Percentiles rank a stretch among this genome's conserved stretches.
Conservation (phyloP, 2,888 invertebrate species). For the Magallana nippona region DNA sequence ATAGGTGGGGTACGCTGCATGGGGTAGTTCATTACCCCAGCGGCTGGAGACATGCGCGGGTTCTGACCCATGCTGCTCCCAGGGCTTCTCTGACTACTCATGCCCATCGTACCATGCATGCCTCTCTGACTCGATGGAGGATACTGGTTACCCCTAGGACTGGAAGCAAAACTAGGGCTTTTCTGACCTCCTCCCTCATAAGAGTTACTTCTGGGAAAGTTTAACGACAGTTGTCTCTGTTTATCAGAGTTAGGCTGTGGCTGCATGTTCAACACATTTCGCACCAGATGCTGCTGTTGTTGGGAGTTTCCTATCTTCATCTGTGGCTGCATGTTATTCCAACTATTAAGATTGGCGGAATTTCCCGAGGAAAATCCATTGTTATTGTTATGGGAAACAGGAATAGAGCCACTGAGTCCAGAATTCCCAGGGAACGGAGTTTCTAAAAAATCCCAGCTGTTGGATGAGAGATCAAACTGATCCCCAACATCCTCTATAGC, state of each 20-base stretch:
- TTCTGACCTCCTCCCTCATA: constrained; percentile 65
- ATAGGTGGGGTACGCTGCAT: constrained; percentile 59
- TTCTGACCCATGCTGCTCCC: constrained; percentile 55
- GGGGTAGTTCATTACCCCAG: constrained; percentile 56
- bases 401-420: not conserved
- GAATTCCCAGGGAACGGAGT: constrained; percentile 37
- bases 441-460: constrained; percentile 55
- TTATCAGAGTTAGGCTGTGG: constrained; percentile 22
- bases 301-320: constrained; percentile 44
- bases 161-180: constrained; percentile 67
- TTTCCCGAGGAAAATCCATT: constrained; percentile 36
- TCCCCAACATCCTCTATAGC: constrained; percentile 46
- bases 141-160: constrained; percentile 61
- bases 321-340: constrained; percentile 51
- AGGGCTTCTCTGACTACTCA: constrained; percentile 65
- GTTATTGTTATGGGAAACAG: constrained; percentile 18
- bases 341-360: constrained; percentile 37
- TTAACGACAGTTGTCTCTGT: constrained; percentile 42
- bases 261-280: constrained; percentile 44
- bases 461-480: constrained; percentile 49
- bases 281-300: constrained; percentile 45
- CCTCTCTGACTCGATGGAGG: constrained; percentile 59
- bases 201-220: constrained; percentile 60
- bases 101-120: constrained; percentile 53
- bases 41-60: constrained; percentile 53